Base-by-base conservation (phyloP, 1,140 invertebrate species). In the Caenorhabditis tropicalis region DNA sequence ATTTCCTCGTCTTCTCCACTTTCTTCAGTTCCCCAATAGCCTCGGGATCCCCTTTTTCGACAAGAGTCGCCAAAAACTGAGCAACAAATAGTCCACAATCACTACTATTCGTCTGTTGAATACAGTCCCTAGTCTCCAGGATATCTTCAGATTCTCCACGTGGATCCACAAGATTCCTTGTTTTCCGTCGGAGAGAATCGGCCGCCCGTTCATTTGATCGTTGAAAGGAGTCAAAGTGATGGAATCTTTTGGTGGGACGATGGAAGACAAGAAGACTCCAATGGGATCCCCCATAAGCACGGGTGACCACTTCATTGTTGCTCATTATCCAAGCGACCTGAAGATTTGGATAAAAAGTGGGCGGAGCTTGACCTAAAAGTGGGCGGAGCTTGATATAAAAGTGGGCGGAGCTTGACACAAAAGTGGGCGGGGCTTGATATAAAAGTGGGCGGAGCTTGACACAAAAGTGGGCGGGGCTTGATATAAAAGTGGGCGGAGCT, bases 81-180 rank as follows among this genome's bases (percentile, higher is more conserved):
- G 81, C 51, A 16, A 85, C 84, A 39, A 46, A 21, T 10, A 85
- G 19, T 16, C 84, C 84, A 27, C 84, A 85, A 82, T 85, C 84
- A 24, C 9, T 31, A 1, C 36, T 24, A 74, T 85, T 85, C 7
- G 2, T 48, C 56, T 85, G 84, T 51, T 82, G 51, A 21, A 79
- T 31, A 33, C 84, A 85, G 9, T 19, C 21, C 24, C 39, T 60
- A 6, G 15, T 21, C 1, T 39, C 0, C 0, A 21, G 12, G 19
- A 85, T 39, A 48, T 70, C 9, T 10, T 36, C 29, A 1, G 29
- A 7, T 36, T 12, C 33, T 81, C 29, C 31, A 16, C 21, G 16
- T 19, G 82, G 48, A 46, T n/a, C 7, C 2, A 58, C 36, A 3
- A 56, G 15, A 10, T 27, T 36, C 24, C 21, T 15, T 9, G 29